A percentile compares a stretch with the other conserved stretches of the same genome.
phyloP scores from a whole-genome alignment of 2,113 vertebrate genomes.

The Thunnus thynnus region DNA sequence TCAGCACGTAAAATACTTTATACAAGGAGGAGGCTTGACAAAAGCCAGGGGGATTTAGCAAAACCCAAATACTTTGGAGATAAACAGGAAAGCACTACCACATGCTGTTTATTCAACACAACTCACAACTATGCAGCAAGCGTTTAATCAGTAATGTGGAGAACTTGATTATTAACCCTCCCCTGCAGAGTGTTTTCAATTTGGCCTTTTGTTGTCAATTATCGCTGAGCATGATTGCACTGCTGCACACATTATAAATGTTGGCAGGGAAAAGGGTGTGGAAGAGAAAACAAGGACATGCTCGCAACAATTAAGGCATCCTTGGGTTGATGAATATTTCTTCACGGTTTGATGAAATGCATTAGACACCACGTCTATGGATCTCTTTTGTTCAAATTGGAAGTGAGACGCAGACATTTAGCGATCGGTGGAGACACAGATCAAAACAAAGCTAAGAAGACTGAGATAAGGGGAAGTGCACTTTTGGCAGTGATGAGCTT shows the following conservation, averaged over 20 bases:
- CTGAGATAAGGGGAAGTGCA: background rate
- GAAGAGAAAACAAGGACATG: conserved; percentile 37
- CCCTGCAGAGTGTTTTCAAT: conserved; percentile 73
- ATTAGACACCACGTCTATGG: conserved; percentile 15
- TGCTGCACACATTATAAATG: conserved; percentile 47
- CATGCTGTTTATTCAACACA: conserved; percentile 70
- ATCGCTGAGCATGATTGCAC: conserved; percentile 69
- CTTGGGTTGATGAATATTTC: conserved; percentile 37
- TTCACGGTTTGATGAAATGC: conserved; percentile 43
- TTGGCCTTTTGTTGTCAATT: conserved; percentile 75
- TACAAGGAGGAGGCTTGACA: conserved; percentile 59
- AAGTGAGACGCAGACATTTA: background rate
- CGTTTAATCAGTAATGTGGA: conserved; percentile 74
- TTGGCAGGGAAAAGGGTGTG: conserved; percentile 27
- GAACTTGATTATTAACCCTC: conserved; percentile 73
- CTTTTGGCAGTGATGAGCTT: background rate
- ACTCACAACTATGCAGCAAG: conserved; percentile 59
- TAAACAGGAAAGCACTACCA: conserved; percentile 70
- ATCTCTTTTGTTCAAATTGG: conserved; percentile 16
- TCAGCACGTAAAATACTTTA: conserved; percentile 58
- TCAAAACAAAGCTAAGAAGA: background rate
- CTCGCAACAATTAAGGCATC: conserved; percentile 11
- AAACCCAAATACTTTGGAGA: conserved; percentile 64
- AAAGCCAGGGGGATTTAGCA: conserved; percentile 66
- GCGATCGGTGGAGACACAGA: background rate